phyloP scores from a whole-genome alignment of 2,888 invertebrate species.

The Gymnoscelis rufifasciata region DNA sequence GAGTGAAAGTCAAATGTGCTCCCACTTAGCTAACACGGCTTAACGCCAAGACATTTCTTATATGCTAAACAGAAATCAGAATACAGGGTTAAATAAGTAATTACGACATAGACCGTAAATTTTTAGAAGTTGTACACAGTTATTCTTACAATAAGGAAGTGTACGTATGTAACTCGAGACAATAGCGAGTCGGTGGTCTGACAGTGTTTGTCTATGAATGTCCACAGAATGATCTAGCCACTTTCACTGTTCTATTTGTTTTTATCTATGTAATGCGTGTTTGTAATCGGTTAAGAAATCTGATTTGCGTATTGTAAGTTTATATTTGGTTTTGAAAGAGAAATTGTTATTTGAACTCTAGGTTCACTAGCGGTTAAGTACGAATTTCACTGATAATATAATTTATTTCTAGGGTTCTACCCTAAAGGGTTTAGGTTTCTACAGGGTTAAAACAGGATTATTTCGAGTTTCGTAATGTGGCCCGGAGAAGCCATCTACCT shows the following conservation, averaged over 20 bases:
- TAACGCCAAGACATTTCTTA: too few species aligned
- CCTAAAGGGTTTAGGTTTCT: too few species aligned
- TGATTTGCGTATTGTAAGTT: not conserved
- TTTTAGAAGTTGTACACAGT: not conserved
- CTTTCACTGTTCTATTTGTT: slow-evolving; percentile 52
- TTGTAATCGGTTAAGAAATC: not conserved
- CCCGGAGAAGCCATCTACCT: too few species aligned
- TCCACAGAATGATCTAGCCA: slow-evolving; percentile 33
- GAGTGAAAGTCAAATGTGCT: too few species aligned
- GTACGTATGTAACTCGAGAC: slow-evolving; percentile 9
- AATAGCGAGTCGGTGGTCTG: slow-evolving; percentile 9
- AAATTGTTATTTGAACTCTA: not conserved
- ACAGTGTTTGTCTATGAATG: slow-evolving; percentile 21
- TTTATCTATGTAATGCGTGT: slow-evolving; percentile 24
- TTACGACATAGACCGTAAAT: slow-evolving; percentile 5
- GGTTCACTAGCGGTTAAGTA: too few species aligned
- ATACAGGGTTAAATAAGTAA: slow-evolving; percentile 7
- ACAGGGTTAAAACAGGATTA: too few species aligned
- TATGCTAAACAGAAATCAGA: too few species aligned
- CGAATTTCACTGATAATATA: too few species aligned
- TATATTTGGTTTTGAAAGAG: not conserved
- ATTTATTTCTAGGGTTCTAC: too few species aligned
- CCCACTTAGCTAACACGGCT: too few species aligned
- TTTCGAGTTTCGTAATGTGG: too few species aligned
- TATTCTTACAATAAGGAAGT: slow-evolving; percentile 4